Conservation (phyloP, 1,140 invertebrate genomes). For the Drosophila saltans region DNA sequence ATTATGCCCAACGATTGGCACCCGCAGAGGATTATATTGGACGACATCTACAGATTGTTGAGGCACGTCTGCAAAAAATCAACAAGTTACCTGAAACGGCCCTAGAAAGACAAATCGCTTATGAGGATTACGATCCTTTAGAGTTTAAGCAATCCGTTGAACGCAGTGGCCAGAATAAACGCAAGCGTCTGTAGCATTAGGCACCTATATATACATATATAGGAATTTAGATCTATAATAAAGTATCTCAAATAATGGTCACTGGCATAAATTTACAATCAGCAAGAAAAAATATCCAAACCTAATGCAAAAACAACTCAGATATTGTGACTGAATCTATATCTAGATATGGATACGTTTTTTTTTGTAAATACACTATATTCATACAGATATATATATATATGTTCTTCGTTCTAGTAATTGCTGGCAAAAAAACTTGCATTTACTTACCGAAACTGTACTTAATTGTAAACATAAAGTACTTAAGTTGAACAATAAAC, state of each 20-base stretch:
- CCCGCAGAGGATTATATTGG: slow-evolving; percentile 95
- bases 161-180: slow-evolving; percentile 39
- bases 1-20: slow-evolving; percentile 90
- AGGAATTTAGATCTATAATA: not conserved
- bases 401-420: slow-evolving; percentile 5
- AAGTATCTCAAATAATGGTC: too few species aligned
- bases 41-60: slow-evolving; percentile 88
- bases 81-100: slow-evolving; percentile 78
- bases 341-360: not conserved
- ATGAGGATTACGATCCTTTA: slow-evolving; percentile 74
- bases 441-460: slow-evolving; percentile 14
- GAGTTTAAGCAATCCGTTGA: slow-evolving; percentile 65
- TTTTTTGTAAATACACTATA: slow-evolving; percentile 42
- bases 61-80: slow-evolving; percentile 75
- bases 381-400: not conserved
- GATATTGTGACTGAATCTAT: slow-evolving; percentile 8
- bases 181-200: slow-evolving; percentile 55
- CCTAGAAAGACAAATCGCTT: slow-evolving; percentile 75
- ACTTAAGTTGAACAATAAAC: slow-evolving; percentile 11
- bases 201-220: not conserved
- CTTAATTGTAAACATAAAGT: not conserved
- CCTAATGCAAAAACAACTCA: slow-evolving; percentile 12
- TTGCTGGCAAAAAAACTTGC: not conserved
- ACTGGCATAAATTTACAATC: not conserved
- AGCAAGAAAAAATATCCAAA: not conserved